Percentiles rank a stretch among this genome's conserved stretches.
Evolutionary conservation across 2,888 invertebrate genomes (phyloP).

Genomic region (Erpobdella octoculata): DNA sequence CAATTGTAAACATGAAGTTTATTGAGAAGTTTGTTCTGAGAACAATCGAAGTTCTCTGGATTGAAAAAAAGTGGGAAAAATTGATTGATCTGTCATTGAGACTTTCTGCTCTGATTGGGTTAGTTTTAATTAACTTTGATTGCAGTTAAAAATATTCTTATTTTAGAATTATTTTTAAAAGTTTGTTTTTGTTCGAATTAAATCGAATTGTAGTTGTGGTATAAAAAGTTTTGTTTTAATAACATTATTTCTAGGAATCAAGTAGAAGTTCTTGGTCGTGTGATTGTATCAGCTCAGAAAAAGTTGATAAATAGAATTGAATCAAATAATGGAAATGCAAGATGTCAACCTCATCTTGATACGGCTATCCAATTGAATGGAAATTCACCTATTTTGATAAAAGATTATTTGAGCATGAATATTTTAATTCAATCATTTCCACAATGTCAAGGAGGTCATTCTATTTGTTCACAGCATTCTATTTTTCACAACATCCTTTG

Average conservation of each 20-base stretch:
- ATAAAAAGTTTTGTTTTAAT: no score
- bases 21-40: slow-evolving; percentile 3
- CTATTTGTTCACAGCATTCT: not conserved
- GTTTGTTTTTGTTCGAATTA: no score
- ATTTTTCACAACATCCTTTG: not conserved
- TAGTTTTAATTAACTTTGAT: not conserved
- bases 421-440: not conserved
- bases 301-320: not conserved
- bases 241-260: no score
- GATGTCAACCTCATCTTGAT: not conserved
- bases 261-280: not conserved
- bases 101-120: not conserved
- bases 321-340: not conserved
- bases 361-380: not conserved
- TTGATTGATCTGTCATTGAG: not conserved
- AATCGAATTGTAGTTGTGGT: not conserved
- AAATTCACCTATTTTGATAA: not conserved
- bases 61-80: not conserved
- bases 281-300: not conserved
- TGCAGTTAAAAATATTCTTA: not conserved
- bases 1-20: not conserved
- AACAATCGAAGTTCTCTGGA: not conserved
- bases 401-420: not conserved
- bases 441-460: not conserved
- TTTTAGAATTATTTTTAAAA: not conserved